Base-by-base conservation (phyloP, 1,140 invertebrate genomes). In the Streblospio benedicti region DNA sequence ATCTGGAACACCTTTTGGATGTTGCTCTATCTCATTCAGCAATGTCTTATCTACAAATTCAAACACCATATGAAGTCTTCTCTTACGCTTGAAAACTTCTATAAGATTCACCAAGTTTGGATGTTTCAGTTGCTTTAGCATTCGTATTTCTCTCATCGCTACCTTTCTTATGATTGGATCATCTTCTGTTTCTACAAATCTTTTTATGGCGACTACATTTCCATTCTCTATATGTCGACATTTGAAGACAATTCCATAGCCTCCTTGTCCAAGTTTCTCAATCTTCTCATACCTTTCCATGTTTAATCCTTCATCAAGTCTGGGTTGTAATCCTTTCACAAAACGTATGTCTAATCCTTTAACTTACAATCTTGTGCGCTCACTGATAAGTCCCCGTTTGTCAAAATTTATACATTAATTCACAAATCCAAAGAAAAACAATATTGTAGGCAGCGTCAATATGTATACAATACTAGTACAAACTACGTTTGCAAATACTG, bases 271-370 rank as follows among this genome's bases (percentile, higher is more conserved):
- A 35, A 99, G 86, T 71, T 96, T 94, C 44, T 85, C 87, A 20
- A 99, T 80, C 79, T 93, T 94, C 78, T 99, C 96, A 81, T 99
- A 99, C 59, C 94, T 87, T 79, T 99, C 96, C 94, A 99, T 97
- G n/a, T n/a, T n/a, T n/a, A n/a, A 49, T 31, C 62, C 45, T 30
- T 14, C 5, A n/a, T n/a, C n/a, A n/a, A n/a, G n/a, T n/a, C n/a
- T n/a, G n/a, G n/a, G n/a, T n/a, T n/a, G n/a, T n/a, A n/a, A n/a
- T n/a, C n/a, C n/a, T n/a, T n/a, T n/a, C n/a, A n/a, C n/a, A n/a
- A n/a, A n/a, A n/a, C n/a, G n/a, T n/a, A n/a, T n/a, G n/a, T n/a
- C n/a, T n/a, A n/a, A n/a, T n/a, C n/a, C n/a, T n/a, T n/a, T n/a
- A n/a, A n/a, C n/a, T n/a, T n/a, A n/a, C n/a, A n/a, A n/a, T n/a